These are phyloP conservation scores for Jacana jacana DNA, from an alignment of 2,113 vertebrate genomes.

Conservation along the genomic window DNA sequence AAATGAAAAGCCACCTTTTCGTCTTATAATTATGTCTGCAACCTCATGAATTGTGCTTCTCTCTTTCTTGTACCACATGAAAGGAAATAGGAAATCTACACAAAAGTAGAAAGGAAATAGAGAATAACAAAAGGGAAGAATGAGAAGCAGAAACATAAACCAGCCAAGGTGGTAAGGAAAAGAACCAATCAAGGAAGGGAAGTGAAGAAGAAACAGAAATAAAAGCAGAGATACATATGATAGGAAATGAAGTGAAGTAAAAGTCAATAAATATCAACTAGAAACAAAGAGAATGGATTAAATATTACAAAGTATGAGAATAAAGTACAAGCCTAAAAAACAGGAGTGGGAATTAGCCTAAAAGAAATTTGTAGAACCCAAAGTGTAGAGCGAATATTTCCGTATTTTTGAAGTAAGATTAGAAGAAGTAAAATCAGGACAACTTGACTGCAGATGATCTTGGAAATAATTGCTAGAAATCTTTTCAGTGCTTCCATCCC, in stretches of 20 bases:
- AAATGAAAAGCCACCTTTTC: not conserved
- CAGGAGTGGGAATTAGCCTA: not conserved
- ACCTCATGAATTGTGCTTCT: not conserved
- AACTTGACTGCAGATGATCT: not conserved
- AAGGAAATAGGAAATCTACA: not conserved
- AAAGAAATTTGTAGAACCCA: not conserved
- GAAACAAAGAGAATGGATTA: not conserved
- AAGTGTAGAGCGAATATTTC: not conserved
- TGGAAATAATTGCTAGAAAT: slow-evolving; percentile 21
- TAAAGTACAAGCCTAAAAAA: not conserved
- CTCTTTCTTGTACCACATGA: not conserved
- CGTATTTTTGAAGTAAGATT: not conserved
- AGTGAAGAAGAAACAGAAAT: not conserved
- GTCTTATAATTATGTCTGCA: not conserved
- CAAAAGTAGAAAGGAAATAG: not conserved
- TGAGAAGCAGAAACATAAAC: not conserved
- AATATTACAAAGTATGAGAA: not conserved
- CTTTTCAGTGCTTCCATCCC: not conserved
- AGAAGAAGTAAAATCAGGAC: slow-evolving; percentile 10
- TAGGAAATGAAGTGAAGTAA: not conserved
- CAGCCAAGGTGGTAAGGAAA: not conserved
- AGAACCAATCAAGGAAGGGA: not conserved
- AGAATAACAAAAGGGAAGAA: not conserved
- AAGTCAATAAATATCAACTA: not conserved
- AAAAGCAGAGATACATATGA: not conserved